Conservation (phyloP, 2,113 vertebrate species). For the Ochotona princeps region DNA sequence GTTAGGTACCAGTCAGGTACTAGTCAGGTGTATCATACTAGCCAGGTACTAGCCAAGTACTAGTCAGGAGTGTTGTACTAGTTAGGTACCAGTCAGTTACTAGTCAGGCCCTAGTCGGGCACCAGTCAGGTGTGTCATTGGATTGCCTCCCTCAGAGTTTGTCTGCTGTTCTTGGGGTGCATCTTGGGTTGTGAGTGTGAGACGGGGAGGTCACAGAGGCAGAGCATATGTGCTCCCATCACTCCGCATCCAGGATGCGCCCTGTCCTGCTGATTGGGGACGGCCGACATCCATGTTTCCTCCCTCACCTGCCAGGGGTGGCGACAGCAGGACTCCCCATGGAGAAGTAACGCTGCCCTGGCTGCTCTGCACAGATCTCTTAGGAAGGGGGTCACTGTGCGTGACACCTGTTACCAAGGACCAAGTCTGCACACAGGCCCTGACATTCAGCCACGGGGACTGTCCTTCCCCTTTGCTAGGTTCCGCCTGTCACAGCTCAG, state of each 20-base stretch:
- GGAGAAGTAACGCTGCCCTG: neutral
- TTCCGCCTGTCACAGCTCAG: rapidly evolving
- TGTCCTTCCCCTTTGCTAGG: rapidly evolving
- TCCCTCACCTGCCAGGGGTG: neutral
- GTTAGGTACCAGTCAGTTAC: too few relatives aligned
- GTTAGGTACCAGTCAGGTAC: too few relatives aligned
- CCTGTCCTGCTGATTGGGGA: rapidly evolving
- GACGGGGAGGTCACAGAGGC: neutral
- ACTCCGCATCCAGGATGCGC: rapidly evolving
- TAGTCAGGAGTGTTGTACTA: too few relatives aligned
- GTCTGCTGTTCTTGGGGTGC: neutral
- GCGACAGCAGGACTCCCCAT: too few relatives aligned
- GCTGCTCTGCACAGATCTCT: rapidly evolving
- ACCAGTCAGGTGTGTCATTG: rapidly evolving
- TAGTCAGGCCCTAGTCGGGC: neutral
- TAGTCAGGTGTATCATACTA: too few relatives aligned
- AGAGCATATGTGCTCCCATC: rapidly evolving
- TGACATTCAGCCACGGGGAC: neutral
- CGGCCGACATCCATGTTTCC: rapidly evolving
- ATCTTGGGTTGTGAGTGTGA: neutral
- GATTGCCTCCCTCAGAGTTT: rapidly evolving
- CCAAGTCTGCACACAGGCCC: rapidly evolving
- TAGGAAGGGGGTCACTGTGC: neutral
- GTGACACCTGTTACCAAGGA: too few relatives aligned
- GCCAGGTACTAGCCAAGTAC: too few relatives aligned